Base-by-base conservation (phyloP, 2,113 vertebrate genomes). In the Oreamnos americanus region DNA sequence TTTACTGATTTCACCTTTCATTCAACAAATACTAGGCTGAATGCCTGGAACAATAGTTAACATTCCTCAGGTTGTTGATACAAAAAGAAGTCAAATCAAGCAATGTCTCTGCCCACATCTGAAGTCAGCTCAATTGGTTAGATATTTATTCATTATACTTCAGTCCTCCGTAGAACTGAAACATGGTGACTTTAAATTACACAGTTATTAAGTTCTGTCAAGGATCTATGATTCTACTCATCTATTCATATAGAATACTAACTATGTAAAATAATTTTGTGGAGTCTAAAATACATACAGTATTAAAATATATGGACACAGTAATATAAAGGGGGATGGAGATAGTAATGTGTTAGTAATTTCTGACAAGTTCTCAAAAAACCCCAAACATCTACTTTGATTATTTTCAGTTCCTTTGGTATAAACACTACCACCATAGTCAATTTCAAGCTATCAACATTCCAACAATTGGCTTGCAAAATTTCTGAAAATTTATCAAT, bases 1-100 rank as follows among this genome's bases (percentile, higher is more conserved):
- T 67, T 96, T 76, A 67, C 76, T 86, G 92, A 87, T 67, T 87
- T 64, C 71, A 5, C 53, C 88, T 91, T 98, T 98, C 36, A 49
- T 51, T 91, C 62, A 94, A 87, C 28, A 57, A 92, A 57, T 12
- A 76, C 16, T 87, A 7, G 33, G 83, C 25, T 10, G 4, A 93
- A 88, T 81, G 28, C 15, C n/a, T 86, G 51, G 81, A 47, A 85
- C 43, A 21, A 79, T 23, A 93, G 28, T 30, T 94, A 62, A 82
- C 23, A 88, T 45, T 93, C 53, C 62, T 87, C 45, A 58, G 91
- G 16, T 45, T 84, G 51, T 51, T 62, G 53, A 74, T 25, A 58
- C 36, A n/a, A 90, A 94, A 88, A 39, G 36, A 89, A 91, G 2
- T 86, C 26, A 96, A 92, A 79, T 83, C 19, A 96, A 49, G 26